Percentiles rank a stretch among this genome's conserved stretches.
Conservation (phyloP, 2,797 vertebrate genomes). For the Cryptoblepharus egeriae region DNA sequence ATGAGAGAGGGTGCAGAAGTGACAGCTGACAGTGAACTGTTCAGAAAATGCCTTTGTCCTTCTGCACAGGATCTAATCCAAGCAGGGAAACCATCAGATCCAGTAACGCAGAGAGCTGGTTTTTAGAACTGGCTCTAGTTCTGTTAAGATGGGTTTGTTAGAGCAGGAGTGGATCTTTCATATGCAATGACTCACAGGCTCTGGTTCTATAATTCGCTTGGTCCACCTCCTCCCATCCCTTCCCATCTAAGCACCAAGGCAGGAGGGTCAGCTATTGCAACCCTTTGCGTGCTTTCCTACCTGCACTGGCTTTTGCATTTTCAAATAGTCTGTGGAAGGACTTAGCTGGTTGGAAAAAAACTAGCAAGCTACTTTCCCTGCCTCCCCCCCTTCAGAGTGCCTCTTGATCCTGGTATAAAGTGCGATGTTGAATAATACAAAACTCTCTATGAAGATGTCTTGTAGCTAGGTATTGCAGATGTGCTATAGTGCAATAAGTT, state of each 20-base stretch:
- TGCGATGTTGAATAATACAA: slow-evolving; percentile 74
- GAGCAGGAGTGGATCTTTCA: not conserved
- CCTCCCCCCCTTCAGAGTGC: slow-evolving; percentile 68
- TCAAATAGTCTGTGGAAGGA: slow-evolving; percentile 5
- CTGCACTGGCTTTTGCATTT: not conserved
- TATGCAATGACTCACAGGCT: not conserved
- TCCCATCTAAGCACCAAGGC: not conserved
- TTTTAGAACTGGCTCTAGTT: not conserved
- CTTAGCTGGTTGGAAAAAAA: slow-evolving; percentile 36
- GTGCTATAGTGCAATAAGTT: slow-evolving; percentile 82
- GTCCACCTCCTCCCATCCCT: not conserved
- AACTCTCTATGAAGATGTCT: slow-evolving; percentile 67
- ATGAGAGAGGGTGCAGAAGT: not conserved
- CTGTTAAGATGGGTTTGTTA: not conserved
- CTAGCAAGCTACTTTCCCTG: slow-evolving; percentile 61
- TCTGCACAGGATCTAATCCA: not conserved
- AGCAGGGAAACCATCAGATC: not conserved
- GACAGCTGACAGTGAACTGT: not conserved
- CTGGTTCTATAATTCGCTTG: not conserved
- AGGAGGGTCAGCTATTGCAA: not conserved
- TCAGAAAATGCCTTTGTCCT: not conserved
- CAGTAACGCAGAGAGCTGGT: not conserved
- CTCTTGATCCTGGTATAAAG: slow-evolving; percentile 71
- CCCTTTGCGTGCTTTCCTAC: slow-evolving; percentile 4
- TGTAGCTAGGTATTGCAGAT: slow-evolving; percentile 77